Conservation (phyloP, 2,797 vertebrate genomes). For the Novumbra hubbsi region DNA sequence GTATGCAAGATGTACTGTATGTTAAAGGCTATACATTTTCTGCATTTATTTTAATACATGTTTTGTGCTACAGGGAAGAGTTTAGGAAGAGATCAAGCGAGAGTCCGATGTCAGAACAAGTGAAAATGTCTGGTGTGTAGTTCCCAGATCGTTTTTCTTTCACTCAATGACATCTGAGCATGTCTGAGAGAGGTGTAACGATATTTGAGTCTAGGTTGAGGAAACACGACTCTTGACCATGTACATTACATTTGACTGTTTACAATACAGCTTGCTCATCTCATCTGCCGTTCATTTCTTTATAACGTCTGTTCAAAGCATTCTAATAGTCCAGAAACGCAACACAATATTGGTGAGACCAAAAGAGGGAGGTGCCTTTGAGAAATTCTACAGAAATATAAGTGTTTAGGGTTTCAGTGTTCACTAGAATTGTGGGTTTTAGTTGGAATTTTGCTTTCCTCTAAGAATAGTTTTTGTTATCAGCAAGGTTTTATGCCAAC, state of each 20-base stretch:
- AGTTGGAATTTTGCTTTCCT: not conserved
- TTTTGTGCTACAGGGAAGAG: not conserved
- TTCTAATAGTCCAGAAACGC: slow-evolving; percentile 4
- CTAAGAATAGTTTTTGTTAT: not conserved
- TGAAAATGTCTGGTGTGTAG: not conserved
- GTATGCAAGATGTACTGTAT: not conserved
- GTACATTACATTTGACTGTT: slow-evolving; percentile 32
- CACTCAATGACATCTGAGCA: not conserved
- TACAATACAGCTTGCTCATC: slow-evolving; percentile 21
- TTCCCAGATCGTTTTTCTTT: slow-evolving; percentile 20
- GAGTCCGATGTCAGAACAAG: not conserved
- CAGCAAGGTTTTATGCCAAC: slow-evolving; percentile 1
- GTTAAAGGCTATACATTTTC: slow-evolving; percentile 4
- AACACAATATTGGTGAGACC: slow-evolving; percentile 8
- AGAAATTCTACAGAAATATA: not conserved
- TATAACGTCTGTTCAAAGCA: not conserved
- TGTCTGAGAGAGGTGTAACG: slow-evolving; percentile 30
- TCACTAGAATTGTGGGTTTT: not conserved
- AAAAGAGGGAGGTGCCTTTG: slow-evolving; percentile 9
- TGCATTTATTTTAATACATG: not conserved
- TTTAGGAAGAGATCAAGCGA: not conserved
- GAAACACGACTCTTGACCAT: slow-evolving; percentile 20
- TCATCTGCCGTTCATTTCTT: not conserved
- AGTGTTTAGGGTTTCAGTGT: not conserved
- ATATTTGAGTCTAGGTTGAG: slow-evolving; percentile 8